These are phyloP conservation scores for Lycaon pictus DNA, from an alignment of 2,113 vertebrate species.

Conservation along the genomic window DNA sequence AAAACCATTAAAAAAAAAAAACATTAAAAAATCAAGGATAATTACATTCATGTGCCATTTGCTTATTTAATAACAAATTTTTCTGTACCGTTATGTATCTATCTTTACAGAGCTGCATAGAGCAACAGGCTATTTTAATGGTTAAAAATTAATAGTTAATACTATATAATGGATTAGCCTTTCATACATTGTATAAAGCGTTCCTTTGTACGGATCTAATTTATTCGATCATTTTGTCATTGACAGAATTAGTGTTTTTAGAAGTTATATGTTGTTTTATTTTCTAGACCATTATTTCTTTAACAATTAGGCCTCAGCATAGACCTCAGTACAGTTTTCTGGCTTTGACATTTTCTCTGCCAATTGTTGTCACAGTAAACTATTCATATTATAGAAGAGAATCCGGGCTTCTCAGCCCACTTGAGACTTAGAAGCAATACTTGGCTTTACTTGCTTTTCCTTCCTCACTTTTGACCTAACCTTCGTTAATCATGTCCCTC, in stretches of 20 bases:
- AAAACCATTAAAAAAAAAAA: too few relatives aligned
- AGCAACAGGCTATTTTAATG: not conserved
- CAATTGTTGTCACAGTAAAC: not conserved
- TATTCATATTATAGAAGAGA: not conserved
- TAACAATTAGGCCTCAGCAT: not conserved
- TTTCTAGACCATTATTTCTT: not conserved
- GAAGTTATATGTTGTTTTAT: not conserved
- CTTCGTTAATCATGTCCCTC: too few relatives aligned
- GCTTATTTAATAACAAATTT: not conserved
- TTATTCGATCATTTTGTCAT: not conserved
- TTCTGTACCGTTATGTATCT: not conserved
- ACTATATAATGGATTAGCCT: not conserved
- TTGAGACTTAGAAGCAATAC: not conserved
- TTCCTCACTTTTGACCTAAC: not conserved
- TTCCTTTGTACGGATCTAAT: not conserved
- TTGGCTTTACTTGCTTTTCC: not conserved
- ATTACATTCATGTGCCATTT: not conserved
- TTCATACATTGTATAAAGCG: not conserved
- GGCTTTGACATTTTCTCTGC: not conserved
- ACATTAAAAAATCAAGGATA: not conserved
- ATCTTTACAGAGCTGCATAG: not conserved
- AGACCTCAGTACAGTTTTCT: not conserved
- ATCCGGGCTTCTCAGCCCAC: not conserved
- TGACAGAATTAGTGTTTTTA: not conserved
- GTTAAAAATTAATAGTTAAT: not conserved